A percentile compares a stretch with the other conserved stretches of the same genome.
Conservation (phyloP, 2,888 invertebrate species). For the Tribolium freemani region DNA sequence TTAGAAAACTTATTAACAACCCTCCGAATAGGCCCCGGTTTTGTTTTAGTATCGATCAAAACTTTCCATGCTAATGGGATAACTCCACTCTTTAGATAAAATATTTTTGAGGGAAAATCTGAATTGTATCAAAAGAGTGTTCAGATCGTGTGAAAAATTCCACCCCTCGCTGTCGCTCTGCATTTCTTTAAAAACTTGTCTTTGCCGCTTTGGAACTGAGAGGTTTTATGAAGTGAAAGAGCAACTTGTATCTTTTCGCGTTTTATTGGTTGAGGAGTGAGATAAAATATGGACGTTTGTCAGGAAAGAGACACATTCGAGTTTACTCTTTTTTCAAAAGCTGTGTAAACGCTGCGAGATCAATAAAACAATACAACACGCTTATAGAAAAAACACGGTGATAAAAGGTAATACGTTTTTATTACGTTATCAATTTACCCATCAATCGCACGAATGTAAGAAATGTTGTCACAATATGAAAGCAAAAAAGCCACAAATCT, state of each 20-base stretch:
- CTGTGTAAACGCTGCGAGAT: neutral
- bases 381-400: neutral
- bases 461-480: no score
- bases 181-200: neutral
- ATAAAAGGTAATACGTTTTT: conserved; percentile 4
- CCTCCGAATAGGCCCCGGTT: neutral
- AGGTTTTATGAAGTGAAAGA: conserved; percentile 8
- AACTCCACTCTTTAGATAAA: neutral
- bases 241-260: conserved; percentile 1
- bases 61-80: neutral
- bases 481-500: no score
- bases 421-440: conserved; percentile 2
- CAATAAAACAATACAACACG: conserved; percentile 6
- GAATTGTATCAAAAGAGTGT: no score
- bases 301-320: neutral
- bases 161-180: neutral
- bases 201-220: neutral
- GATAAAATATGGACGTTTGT: neutral
- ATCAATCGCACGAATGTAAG: neutral
- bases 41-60: neutral
- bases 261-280: neutral
- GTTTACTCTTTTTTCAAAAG: neutral
- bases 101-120: neutral
- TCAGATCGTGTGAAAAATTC: neutral
- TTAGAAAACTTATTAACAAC: conserved; percentile 35